These are phyloP conservation scores for Apamea crenata DNA, from an alignment of 2,888 invertebrate genomes.

Conservation along the genomic window DNA sequence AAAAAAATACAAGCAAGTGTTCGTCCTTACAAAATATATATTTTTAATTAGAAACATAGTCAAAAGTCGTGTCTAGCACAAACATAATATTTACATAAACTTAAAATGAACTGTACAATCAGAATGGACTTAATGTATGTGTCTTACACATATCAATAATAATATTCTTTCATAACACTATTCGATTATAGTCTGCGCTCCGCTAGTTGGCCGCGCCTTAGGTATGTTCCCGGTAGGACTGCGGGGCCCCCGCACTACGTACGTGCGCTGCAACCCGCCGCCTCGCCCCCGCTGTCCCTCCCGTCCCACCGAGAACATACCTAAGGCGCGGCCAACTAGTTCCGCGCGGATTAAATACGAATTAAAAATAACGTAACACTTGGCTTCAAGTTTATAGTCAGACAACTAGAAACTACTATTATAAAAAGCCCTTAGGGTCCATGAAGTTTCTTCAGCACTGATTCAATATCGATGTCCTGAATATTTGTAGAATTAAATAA, in stretches of 20 bases:
- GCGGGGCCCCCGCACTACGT: too few relatives aligned
- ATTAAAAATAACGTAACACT: slow-evolving; percentile 46
- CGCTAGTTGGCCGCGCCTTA: too few relatives aligned
- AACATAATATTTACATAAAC: slow-evolving; percentile 56
- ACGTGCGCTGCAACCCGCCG: too few relatives aligned
- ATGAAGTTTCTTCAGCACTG: slow-evolving; percentile 86
- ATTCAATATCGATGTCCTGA: slow-evolving; percentile 87
- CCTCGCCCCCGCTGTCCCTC: too few relatives aligned
- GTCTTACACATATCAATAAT: slow-evolving; percentile 74
- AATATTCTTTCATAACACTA: slow-evolving; percentile 57
- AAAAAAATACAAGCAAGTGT: slow-evolving; percentile 54
- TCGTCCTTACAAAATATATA: slow-evolving; percentile 59
- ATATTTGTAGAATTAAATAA: slow-evolving; percentile 82
- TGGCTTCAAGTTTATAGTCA: slow-evolving; percentile 44
- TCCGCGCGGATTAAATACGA: slow-evolving; percentile 29
- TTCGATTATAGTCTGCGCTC: too few relatives aligned
- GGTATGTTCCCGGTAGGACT: too few relatives aligned
- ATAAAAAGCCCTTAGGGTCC: slow-evolving; percentile 77
- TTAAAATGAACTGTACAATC: slow-evolving; percentile 59
- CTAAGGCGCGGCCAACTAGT: too few relatives aligned
- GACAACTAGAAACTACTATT: slow-evolving; percentile 33
- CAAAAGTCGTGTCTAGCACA: slow-evolving; percentile 70
- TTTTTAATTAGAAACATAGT: slow-evolving; percentile 55
- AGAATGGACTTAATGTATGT: slow-evolving; percentile 67
- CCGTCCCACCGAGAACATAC: too few relatives aligned